A percentile compares a stretch with the other conserved stretches of the same genome.
Evolutionary conservation across 2,888 invertebrate genomes (phyloP).

Genomic region (Crocallis elinguaria): DNA sequence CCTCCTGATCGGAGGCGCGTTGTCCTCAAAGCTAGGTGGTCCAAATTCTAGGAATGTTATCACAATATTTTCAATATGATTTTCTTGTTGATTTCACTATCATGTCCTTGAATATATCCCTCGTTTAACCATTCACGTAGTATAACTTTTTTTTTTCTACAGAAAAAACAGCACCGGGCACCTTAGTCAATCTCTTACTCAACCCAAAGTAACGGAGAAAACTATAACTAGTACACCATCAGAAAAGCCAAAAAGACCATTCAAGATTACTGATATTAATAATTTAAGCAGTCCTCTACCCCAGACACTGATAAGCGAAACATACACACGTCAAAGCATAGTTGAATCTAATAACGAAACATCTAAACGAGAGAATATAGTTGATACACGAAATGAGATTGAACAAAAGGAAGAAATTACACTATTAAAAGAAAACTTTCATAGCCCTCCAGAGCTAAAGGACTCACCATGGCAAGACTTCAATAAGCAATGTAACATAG

Average conservation of each 20-base stretch:
- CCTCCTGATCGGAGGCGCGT: too few relatives aligned
- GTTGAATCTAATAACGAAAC: not conserved
- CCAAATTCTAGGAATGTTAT: too few relatives aligned
- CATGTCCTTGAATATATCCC: too few relatives aligned
- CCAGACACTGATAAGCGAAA: slow-evolving; percentile 36
- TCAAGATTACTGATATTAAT: slow-evolving; percentile 66
- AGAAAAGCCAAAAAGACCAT: slow-evolving; percentile 54
- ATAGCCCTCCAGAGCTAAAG: not conserved
- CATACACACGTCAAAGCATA: slow-evolving; percentile 5
- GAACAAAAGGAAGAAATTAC: not conserved
- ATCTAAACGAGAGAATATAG: not conserved
- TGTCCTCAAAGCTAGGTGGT: too few relatives aligned
- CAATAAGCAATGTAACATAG: not conserved
- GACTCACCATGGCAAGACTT: not conserved
- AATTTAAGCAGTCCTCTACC: slow-evolving; percentile 50
- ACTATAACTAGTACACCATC: not conserved
- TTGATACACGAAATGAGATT: not conserved
- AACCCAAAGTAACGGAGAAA: slow-evolving; percentile 17
- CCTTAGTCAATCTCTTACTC: slow-evolving; percentile 8
- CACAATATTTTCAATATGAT: too few relatives aligned
- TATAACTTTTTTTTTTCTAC: slow-evolving; percentile 25
- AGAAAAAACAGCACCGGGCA: slow-evolving; percentile 36
- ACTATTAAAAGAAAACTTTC: not conserved
- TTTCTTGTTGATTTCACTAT: too few relatives aligned
- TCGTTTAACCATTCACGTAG: not conserved